These are phyloP conservation scores for Aythya baeri DNA, from an alignment of 2,113 vertebrate species.

Conservation along the genomic window DNA sequence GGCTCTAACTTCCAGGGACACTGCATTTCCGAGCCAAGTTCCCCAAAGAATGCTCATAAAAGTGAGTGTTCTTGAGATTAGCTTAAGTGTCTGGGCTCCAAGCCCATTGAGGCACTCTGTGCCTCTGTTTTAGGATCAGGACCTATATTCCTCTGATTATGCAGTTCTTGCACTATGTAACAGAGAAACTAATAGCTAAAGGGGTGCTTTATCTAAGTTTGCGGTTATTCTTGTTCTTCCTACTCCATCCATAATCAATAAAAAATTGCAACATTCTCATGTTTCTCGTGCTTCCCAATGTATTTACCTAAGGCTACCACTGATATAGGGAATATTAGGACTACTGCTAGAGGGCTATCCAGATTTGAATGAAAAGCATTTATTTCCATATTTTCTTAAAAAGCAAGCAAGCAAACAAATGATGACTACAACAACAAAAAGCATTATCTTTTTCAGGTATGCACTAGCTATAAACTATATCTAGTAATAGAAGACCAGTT, in stretches of 20 bases:
- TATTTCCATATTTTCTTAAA: background rate
- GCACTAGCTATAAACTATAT: background rate
- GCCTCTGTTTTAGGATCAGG: background rate
- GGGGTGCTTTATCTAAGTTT: background rate
- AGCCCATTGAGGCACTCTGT: background rate
- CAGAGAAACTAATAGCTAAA: background rate
- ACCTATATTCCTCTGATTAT: background rate
- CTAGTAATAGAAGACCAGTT: background rate
- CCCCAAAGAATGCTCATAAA: background rate
- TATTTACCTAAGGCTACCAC: background rate
- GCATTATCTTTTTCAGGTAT: background rate
- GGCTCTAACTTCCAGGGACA: background rate
- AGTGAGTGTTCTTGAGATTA: background rate
- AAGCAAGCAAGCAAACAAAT: too few species aligned
- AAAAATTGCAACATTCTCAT: background rate
- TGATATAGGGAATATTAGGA: background rate
- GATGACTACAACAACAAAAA: too few species aligned
- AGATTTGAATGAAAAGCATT: background rate
- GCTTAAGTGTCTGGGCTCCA: background rate
- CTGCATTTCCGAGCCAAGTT: conserved; percentile 1
- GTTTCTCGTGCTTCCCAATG: background rate
- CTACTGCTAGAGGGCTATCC: background rate
- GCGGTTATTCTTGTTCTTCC: background rate
- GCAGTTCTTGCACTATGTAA: background rate
- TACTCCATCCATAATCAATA: background rate